Conservation (phyloP, 2,797 vertebrate species). For the Brachyalestes nurse region DNA sequence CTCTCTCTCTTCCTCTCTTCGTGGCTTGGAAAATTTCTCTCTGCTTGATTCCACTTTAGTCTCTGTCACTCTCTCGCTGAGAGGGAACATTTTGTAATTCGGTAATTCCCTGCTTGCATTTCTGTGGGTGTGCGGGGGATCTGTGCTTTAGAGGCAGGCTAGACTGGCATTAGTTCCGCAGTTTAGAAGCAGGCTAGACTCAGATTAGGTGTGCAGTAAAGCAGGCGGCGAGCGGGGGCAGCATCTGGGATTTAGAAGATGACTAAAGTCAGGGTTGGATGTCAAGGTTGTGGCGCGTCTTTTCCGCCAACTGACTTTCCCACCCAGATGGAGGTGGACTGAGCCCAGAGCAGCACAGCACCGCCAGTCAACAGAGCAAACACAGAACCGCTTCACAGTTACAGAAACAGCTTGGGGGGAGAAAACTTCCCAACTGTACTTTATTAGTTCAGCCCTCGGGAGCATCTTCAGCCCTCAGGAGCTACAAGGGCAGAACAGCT, state of each 20-base stretch:
- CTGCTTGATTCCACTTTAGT: background rate
- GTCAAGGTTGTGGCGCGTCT: background rate
- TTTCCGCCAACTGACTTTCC: background rate
- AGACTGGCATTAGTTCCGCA: constrained; percentile 7
- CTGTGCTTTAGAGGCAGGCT: background rate
- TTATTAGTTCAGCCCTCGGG: too few species aligned
- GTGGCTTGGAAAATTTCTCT: background rate
- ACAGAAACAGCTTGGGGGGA: too few species aligned
- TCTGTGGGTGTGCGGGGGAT: constrained; percentile 6
- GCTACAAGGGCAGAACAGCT: too few species aligned
- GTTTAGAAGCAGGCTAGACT: background rate
- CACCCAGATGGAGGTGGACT: background rate
- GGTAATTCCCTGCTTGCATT: constrained; percentile 3
- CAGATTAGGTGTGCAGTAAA: background rate
- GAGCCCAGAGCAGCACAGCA: background rate
- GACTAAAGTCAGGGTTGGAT: background rate
- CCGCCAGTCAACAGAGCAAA: background rate
- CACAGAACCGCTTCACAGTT: too few species aligned
- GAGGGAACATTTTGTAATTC: background rate
- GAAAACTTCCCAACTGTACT: too few species aligned
- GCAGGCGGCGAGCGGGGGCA: background rate
- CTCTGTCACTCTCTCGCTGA: background rate
- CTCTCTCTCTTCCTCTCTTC: too few species aligned
- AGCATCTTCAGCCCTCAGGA: too few species aligned
- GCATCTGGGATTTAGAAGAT: background rate